Percentiles rank a stretch among this genome's conserved stretches.
Conservation (phyloP, 2,113 vertebrate species). For the Urocolius indicus region DNA sequence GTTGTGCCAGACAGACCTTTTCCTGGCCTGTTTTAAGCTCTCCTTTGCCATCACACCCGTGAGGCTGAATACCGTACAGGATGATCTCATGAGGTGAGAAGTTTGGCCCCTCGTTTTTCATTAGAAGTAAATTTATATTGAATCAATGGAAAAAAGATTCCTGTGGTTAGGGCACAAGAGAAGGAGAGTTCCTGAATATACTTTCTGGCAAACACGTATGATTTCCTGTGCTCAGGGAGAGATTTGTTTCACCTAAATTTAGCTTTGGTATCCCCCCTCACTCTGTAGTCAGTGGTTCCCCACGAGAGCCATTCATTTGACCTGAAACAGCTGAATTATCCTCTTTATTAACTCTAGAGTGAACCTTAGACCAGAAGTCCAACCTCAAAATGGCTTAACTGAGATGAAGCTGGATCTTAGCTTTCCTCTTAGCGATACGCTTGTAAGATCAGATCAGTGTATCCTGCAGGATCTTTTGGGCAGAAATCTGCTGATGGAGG, state of each 20-base stretch:
- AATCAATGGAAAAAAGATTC: conserved; percentile 6
- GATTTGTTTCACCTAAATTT: conserved; percentile 50
- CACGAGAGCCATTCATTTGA: not conserved
- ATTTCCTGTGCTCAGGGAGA: conserved; percentile 26
- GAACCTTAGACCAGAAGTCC: not conserved
- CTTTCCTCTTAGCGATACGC: not conserved
- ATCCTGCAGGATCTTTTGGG: not conserved
- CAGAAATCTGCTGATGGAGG: not conserved
- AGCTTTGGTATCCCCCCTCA: not conserved
- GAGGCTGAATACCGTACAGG: not conserved
- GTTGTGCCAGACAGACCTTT: not conserved
- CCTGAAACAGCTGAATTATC: conserved; percentile 35
- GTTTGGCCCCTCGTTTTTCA: not conserved
- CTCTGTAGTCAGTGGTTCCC: not conserved
- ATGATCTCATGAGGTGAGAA: not conserved
- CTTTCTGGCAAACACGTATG: not conserved
- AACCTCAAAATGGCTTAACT: not conserved
- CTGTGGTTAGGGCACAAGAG: not conserved
- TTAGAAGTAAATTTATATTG: not conserved
- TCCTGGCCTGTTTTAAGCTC: not conserved
- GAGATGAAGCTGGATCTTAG: not conserved
- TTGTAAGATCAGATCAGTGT: not conserved
- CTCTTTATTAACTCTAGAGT: not conserved
- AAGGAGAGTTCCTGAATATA: not conserved
- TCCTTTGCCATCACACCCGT: not conserved